A percentile compares a stretch with the other conserved stretches of the same genome.
Conservation (phyloP, 2,888 invertebrate species). For the Brachyopa scutellaris region DNA sequence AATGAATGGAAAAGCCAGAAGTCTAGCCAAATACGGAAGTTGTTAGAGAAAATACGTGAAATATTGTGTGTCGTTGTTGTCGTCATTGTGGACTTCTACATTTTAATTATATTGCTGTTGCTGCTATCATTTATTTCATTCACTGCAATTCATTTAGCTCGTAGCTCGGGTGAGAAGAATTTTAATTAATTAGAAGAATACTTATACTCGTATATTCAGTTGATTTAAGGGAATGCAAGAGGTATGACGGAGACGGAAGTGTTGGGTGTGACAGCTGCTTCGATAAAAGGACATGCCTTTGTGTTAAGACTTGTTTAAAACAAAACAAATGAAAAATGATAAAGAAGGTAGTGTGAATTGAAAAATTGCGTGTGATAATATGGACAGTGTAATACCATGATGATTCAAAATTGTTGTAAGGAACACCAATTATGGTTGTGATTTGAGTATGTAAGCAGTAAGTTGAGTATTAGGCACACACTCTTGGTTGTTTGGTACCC, state of each 20-base stretch:
- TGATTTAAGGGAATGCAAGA: slow-evolving; percentile 28
- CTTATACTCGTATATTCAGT: too few relatives aligned
- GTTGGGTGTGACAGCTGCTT: slow-evolving; percentile 60
- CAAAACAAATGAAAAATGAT: background rate
- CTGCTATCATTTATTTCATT: slow-evolving; percentile 61
- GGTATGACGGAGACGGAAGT: slow-evolving; percentile 56
- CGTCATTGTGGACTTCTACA: slow-evolving; percentile 38
- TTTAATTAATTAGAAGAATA: slow-evolving; percentile 64
- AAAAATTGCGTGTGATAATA: slow-evolving; percentile 20
- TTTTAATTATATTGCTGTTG: too few relatives aligned
- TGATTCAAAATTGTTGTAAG: too few relatives aligned
- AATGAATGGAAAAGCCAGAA: slow-evolving; percentile 31
- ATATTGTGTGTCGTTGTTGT: slow-evolving; percentile 53
- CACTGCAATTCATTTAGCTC: slow-evolving; percentile 57
- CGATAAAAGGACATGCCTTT: slow-evolving; percentile 64
- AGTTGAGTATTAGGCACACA: too few relatives aligned
- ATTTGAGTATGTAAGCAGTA: too few relatives aligned
- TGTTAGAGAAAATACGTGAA: slow-evolving; percentile 67
- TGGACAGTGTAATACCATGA: too few relatives aligned
- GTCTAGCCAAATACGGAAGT: slow-evolving; percentile 67
- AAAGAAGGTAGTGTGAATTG: slow-evolving; percentile 19
- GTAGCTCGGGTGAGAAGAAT: slow-evolving; percentile 62
- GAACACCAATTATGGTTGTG: too few relatives aligned
- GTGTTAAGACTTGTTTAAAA: slow-evolving; percentile 20
- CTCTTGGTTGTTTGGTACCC: too few relatives aligned